A percentile compares a stretch with the other conserved stretches of the same genome.
phyloP scores from a whole-genome alignment of 2,113 vertebrate genomes.

The Cinclus mexicanus region DNA sequence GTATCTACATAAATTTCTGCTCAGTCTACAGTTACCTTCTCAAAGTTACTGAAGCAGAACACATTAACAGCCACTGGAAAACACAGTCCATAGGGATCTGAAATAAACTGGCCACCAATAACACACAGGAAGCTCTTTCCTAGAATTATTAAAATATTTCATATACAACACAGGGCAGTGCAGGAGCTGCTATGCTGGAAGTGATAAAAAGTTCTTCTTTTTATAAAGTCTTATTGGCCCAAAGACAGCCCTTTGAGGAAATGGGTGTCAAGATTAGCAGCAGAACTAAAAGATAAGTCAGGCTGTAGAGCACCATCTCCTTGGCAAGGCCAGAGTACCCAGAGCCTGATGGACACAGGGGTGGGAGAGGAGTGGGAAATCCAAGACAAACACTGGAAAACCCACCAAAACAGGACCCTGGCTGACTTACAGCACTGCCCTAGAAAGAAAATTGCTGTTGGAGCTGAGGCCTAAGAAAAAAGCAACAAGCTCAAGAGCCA shows the following conservation, averaged over 20 bases:
- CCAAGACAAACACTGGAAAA: neutral
- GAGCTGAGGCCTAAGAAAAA: neutral
- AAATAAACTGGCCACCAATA: neutral
- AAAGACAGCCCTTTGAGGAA: neutral
- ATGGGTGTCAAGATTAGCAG: neutral
- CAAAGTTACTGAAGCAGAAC: neutral
- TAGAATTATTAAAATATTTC: neutral
- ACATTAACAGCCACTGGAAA: neutral
- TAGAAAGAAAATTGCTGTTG: neutral
- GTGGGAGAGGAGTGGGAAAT: neutral
- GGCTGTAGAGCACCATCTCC: neutral
- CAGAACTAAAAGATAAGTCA: neutral
- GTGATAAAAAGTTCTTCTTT: neutral
- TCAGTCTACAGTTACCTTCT: neutral
- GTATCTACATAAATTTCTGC: neutral
- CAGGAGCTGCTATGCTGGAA: neutral
- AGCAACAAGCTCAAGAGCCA: neutral
- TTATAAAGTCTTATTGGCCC: neutral
- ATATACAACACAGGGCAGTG: neutral
- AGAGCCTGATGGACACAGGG: neutral
- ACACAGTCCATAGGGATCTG: neutral
- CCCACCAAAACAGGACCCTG: neutral
- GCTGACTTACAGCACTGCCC: neutral
- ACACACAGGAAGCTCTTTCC: fast-evolving
- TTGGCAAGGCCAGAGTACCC: neutral